These are phyloP conservation scores for Aythya baeri DNA, from an alignment of 2,113 vertebrate species.

Conservation along the genomic window DNA sequence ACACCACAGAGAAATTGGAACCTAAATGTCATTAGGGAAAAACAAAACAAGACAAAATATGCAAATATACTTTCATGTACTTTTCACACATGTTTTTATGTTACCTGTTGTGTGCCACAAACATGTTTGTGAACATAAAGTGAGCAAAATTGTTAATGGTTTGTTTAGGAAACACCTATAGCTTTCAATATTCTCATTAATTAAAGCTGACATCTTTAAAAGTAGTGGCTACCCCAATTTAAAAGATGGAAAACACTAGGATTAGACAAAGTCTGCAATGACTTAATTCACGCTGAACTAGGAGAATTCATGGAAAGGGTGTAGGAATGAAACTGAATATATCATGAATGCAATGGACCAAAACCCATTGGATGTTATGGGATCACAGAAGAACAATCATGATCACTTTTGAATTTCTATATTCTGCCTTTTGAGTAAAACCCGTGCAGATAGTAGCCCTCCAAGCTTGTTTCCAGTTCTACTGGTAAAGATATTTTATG, in stretches of 20 bases:
- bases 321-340: neutral
- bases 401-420: neutral
- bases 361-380: neutral
- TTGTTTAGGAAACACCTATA: neutral
- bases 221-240: neutral
- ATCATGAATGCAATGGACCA: neutral
- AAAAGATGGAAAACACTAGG: neutral
- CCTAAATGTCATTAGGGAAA: neutral
- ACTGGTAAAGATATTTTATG: neutral
- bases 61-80: neutral
- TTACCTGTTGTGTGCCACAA: neutral
- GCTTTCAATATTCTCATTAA: neutral
- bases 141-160: neutral
- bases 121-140: neutral
- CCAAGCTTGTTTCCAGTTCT: neutral
- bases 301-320: neutral
- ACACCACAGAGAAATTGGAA: neutral
- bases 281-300: neutral
- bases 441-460: neutral
- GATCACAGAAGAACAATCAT: neutral
- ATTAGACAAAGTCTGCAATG: neutral
- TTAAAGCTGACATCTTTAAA: neutral
- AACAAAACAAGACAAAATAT: neutral
- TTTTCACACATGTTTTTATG: neutral
- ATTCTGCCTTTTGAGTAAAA: neutral